A percentile compares a stretch with the other conserved stretches of the same genome.
These are phyloP conservation scores for Tetranychus piercei DNA, from an alignment of 2,888 invertebrate genomes.

Conservation along the genomic window DNA sequence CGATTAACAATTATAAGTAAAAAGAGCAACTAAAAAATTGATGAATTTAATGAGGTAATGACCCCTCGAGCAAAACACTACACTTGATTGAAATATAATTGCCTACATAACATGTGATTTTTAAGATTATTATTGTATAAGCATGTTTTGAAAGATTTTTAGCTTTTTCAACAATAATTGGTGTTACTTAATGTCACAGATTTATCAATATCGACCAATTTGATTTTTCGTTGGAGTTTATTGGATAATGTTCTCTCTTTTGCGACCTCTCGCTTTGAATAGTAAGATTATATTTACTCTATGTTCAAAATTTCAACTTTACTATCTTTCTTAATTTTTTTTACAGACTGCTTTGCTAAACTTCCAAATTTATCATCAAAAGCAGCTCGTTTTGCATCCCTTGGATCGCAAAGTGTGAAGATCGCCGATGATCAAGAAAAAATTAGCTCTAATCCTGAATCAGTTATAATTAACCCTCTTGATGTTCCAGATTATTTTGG, in stretches of 20 bases:
- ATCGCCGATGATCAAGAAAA: neutral
- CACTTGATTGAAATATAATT: no score
- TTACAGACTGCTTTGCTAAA: neutral
- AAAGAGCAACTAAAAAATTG: no score
- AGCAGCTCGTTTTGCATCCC: neutral
- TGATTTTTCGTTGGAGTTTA: no score
- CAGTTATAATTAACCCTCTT: conserved; percentile 31
- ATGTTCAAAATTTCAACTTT: neutral
- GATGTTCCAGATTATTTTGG: conserved; percentile 66
- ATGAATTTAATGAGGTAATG: no score
- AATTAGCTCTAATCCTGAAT: neutral
- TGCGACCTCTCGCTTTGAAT: neutral
- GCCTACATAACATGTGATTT: no score
- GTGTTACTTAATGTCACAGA: no score
- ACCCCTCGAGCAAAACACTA: no score
- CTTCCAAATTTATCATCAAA: neutral
- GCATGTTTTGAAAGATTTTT: no score
- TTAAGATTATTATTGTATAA: no score
- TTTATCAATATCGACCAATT: no score
- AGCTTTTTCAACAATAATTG: no score
- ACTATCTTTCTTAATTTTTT: neutral
- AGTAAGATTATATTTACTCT: neutral
- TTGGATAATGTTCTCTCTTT: neutral
- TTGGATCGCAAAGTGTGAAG: neutral
- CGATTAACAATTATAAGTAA: no score